These are phyloP conservation scores for Drosophila mettleri DNA, from an alignment of 2,888 invertebrate genomes.

Conservation along the genomic window DNA sequence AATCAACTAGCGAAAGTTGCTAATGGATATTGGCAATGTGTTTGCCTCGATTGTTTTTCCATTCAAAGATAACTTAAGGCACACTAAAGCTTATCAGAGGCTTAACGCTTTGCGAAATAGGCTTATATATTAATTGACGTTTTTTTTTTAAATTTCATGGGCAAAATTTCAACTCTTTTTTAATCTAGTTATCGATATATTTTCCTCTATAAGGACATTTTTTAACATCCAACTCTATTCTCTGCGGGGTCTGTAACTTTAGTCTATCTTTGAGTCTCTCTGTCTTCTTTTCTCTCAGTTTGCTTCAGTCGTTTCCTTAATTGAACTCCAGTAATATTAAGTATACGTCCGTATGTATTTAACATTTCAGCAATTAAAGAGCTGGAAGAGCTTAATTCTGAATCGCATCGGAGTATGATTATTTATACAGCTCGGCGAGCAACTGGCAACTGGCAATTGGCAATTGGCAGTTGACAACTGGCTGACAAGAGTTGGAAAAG, in stretches of 20 bases:
- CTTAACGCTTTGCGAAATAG: not conserved
- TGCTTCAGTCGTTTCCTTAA: not conserved
- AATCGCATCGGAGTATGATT: slow-evolving; percentile 44
- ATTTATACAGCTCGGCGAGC: slow-evolving; percentile 32
- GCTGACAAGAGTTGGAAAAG: slow-evolving; percentile 44
- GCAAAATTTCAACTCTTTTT: no score
- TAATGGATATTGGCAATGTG: slow-evolving; percentile 13
- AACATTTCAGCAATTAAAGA: slow-evolving; percentile 20
- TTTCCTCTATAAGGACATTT: no score
- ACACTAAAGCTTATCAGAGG: not conserved
- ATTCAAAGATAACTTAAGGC: no score
- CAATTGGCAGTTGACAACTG: slow-evolving; percentile 49
- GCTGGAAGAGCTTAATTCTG: slow-evolving; percentile 37
- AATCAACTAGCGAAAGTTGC: slow-evolving; percentile 18
- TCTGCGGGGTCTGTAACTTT: no score
- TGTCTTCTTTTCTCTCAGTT: not conserved
- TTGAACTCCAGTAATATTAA: slow-evolving; percentile 17
- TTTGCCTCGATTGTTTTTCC: not conserved
- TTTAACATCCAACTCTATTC: no score
- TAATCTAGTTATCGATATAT: no score
- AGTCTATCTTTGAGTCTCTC: no score
- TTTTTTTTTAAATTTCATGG: no score
- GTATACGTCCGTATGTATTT: slow-evolving; percentile 44
- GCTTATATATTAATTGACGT: no score
- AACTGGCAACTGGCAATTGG: slow-evolving; percentile 11